Evolutionary conservation across 2,888 invertebrate species (phyloP).

Genomic region (Trimorus sp.): DNA sequence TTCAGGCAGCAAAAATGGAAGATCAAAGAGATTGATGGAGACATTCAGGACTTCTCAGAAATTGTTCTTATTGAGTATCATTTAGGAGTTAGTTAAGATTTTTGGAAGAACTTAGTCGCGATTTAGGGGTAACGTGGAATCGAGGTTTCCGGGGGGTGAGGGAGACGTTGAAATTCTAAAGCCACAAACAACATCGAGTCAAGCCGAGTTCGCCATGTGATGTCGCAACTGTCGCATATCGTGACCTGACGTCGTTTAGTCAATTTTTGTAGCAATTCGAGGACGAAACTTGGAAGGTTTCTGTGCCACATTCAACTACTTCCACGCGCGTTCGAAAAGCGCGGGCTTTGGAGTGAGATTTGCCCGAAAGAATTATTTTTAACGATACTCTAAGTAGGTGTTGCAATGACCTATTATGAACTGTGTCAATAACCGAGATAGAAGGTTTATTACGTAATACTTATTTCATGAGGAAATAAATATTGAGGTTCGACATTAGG

Average conservation of each 20-base stretch:
- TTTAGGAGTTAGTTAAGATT: too few species aligned
- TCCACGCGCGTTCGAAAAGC: conserved; percentile 41
- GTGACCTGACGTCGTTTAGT: conserved; percentile 51
- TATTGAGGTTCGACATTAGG: conserved; percentile 29
- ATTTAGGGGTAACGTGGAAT: too few species aligned
- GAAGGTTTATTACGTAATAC: conserved; percentile 48
- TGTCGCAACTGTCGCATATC: conserved; percentile 48
- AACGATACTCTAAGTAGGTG: conserved; percentile 52
- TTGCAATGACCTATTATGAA: conserved; percentile 49
- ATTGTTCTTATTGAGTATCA: too few species aligned
- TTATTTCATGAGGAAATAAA: conserved; percentile 53
- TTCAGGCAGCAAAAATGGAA: too few species aligned
- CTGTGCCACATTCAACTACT: conserved; percentile 59
- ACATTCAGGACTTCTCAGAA: too few species aligned
- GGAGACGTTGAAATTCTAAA: conserved; percentile 18
- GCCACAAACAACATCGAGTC: conserved; percentile 24
- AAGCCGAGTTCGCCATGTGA: conserved; percentile 34
- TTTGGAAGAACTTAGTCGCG: too few species aligned
- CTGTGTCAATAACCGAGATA: conserved; percentile 52
- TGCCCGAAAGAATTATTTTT: conserved; percentile 57
- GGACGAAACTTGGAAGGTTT: conserved; percentile 40
- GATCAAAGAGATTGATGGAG: too few species aligned
- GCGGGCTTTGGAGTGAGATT: conserved; percentile 28
- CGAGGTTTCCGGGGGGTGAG: not conserved
- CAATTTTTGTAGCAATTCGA: conserved; percentile 53